These are phyloP conservation scores for Trichopria drosophilae DNA, from an alignment of 2,888 invertebrate species.

Conservation along the genomic window DNA sequence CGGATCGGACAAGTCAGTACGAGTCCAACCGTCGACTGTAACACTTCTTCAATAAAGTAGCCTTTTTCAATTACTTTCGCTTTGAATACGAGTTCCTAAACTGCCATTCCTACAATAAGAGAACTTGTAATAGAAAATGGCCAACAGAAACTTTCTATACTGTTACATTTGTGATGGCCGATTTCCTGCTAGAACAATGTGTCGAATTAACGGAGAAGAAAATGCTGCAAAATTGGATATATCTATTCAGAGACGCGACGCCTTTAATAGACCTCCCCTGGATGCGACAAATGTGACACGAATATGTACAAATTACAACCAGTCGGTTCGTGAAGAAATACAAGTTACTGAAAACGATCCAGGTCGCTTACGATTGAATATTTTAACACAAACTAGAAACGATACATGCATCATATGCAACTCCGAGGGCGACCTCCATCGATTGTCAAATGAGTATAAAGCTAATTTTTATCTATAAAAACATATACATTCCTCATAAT, in stretches of 20 bases:
- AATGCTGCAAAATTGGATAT: conserved; percentile 17
- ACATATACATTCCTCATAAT: conserved; percentile 24
- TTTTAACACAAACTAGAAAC: conserved; percentile 18
- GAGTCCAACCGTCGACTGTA: too few species aligned
- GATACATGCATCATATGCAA: conserved; percentile 23
- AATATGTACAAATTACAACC: background rate
- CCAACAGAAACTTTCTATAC: too few species aligned
- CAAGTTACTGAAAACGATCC: conserved; percentile 3
- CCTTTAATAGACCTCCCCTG: background rate
- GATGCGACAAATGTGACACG: background rate
- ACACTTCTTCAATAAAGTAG: too few species aligned
- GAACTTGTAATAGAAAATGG: too few species aligned
- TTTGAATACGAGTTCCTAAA: too few species aligned
- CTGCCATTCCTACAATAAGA: too few species aligned
- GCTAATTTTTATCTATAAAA: conserved; percentile 12
- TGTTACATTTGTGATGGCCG: too few species aligned
- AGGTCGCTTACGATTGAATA: conserved; percentile 13
- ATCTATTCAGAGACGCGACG: conserved; percentile 11
- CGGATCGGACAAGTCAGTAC: too few species aligned
- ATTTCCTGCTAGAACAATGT: conserved; percentile 15
- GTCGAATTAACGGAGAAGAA: conserved; percentile 26
- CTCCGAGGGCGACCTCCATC: conserved; percentile 12
- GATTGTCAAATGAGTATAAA: conserved; percentile 14
- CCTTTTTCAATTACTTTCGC: too few species aligned
- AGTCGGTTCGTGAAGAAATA: background rate